Percentiles rank a stretch among this genome's conserved stretches.
phyloP scores from a whole-genome alignment of 1,140 invertebrate genomes.

The Aphidius ervi region DNA sequence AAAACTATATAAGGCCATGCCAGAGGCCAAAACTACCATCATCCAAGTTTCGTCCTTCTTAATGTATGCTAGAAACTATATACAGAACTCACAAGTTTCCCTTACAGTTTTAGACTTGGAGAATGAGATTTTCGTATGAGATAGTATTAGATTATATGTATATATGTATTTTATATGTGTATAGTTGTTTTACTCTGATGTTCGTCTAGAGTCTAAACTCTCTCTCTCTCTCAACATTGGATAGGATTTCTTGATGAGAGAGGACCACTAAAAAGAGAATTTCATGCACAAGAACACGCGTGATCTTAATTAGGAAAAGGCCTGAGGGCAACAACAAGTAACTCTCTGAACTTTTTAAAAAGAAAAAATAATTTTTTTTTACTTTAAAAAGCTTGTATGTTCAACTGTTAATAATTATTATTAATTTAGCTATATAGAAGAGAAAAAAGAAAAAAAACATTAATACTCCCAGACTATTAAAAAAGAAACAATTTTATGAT shows the following conservation, averaged over 20 bases:
- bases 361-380: too few relatives aligned
- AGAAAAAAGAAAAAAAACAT: too few relatives aligned
- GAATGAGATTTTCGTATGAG: background rate
- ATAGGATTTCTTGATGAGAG: conserved; percentile 14
- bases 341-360: too few relatives aligned
- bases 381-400: too few relatives aligned
- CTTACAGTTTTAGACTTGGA: conserved; percentile 19
- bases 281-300: conserved; percentile 41
- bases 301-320: conserved; percentile 54
- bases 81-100: conserved; percentile 46
- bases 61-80: conserved; percentile 51
- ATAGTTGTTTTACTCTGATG: conserved; percentile 16
- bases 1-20: conserved; percentile 24
- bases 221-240: conserved; percentile 11
- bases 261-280: conserved; percentile 6
- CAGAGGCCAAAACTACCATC: conserved; percentile 45
- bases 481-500: too few relatives aligned
- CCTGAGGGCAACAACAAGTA: conserved; percentile 32
- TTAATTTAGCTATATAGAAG: too few relatives aligned
- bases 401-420: too few relatives aligned
- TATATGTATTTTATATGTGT: too few relatives aligned
- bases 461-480: too few relatives aligned
- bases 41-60: conserved; percentile 42
- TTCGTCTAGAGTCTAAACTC: conserved; percentile 19
- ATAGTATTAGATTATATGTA: background rate